Evolutionary conservation across 2,888 invertebrate species (phyloP).

Genomic region (Sarcophaga caerulescens): DNA sequence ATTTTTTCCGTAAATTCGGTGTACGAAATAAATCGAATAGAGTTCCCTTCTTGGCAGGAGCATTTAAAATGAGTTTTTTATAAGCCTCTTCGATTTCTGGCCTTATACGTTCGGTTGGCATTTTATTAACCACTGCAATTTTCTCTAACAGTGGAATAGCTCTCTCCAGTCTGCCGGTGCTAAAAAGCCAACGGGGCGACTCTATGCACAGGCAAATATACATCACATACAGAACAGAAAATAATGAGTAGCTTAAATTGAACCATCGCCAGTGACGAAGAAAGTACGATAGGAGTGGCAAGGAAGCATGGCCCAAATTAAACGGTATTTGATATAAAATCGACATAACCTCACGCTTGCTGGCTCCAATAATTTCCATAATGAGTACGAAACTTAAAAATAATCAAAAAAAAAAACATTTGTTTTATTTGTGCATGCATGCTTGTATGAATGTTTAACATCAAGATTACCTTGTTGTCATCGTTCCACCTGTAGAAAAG

Average conservation of each 20-base stretch:
- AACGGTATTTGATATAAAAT: constrained; percentile 88
- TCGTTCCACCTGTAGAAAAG: constrained; percentile 90
- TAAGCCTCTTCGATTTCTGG: constrained; percentile 81
- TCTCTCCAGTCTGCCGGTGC: constrained; percentile 84
- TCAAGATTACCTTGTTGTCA: constrained; percentile 84
- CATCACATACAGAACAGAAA: constrained; percentile 78
- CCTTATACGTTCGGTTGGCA: constrained; percentile 82
- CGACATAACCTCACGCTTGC: constrained; percentile 81
- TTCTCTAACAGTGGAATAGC: constrained; percentile 85
- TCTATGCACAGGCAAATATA: constrained; percentile 85
- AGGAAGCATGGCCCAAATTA: constrained; percentile 85
- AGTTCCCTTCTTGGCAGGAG: constrained; percentile 82
- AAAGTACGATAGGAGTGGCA: constrained; percentile 85
- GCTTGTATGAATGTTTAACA: neutral
- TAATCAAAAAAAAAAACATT: neutral
- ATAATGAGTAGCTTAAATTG: constrained; percentile 86
- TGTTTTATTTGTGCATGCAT: neutral
- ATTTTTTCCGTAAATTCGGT: constrained; percentile 86
- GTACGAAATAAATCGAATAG: constrained; percentile 86
- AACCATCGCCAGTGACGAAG: constrained; percentile 86
- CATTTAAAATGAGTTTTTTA: constrained; percentile 76
- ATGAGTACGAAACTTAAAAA: constrained; percentile 84
- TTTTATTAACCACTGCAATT: constrained; percentile 84
- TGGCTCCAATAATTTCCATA: constrained; percentile 86
- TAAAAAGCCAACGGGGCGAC: constrained; percentile 90